Evolutionary conservation across 2,113 vertebrate genomes (phyloP).

Genomic region (Ciconia stormi): DNA sequence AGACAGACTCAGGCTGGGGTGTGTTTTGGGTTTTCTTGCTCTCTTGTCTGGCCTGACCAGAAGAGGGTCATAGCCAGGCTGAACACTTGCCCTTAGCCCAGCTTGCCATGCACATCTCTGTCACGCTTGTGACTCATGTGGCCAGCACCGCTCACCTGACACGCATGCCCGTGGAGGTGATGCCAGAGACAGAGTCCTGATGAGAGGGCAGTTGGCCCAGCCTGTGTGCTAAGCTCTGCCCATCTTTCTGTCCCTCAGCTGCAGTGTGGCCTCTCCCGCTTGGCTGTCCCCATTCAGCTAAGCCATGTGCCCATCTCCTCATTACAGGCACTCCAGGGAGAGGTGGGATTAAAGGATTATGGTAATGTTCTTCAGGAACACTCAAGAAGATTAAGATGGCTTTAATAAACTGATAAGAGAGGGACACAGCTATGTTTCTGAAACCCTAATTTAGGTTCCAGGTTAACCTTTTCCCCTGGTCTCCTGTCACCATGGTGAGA

Average conservation of each 20-base stretch:
- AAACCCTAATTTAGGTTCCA: slow-evolving; percentile 54
- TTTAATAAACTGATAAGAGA: slow-evolving; percentile 68
- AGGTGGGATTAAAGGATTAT: slow-evolving; percentile 72
- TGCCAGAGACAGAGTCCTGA: rapidly evolving
- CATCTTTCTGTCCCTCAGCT: neutral
- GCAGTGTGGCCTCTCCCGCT: neutral
- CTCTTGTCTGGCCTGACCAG: neutral
- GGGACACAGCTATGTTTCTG: slow-evolving; percentile 33
- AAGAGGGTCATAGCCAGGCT: neutral
- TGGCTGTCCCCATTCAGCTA: slow-evolving; percentile 54
- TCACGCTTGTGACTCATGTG: rapidly evolving
- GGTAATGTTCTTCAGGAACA: slow-evolving; percentile 66
- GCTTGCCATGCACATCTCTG: rapidly evolving
- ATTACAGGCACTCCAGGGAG: slow-evolving; percentile 61
- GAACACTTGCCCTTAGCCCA: neutral
- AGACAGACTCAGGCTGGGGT: neutral
- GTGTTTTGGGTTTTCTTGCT: neutral
- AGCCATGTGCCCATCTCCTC: slow-evolving; percentile 54
- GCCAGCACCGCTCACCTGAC: neutral
- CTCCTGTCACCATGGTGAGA: neutral
- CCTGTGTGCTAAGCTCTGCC: neutral
- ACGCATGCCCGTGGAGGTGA: rapidly evolving
- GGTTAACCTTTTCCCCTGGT: slow-evolving; percentile 40
- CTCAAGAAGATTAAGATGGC: slow-evolving; percentile 63
- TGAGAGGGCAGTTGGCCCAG: neutral